Conservation (phyloP, 2,797 vertebrate genomes). For the Enteromius viviparus region DNA sequence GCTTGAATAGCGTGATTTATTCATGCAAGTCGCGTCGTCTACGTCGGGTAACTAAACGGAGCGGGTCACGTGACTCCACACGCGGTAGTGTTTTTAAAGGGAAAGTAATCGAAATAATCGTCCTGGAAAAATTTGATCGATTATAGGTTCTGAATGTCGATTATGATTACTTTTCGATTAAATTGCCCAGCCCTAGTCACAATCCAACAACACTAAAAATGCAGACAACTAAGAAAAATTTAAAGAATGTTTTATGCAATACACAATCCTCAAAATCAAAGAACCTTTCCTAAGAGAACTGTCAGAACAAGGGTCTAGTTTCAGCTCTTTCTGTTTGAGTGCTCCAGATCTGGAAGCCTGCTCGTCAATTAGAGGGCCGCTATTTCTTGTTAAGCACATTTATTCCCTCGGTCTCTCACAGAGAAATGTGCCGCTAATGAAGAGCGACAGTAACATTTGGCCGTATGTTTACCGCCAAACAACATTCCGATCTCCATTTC, state of each 20-base stretch:
- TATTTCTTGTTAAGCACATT: constrained; percentile 48
- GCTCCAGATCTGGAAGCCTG: constrained; percentile 41
- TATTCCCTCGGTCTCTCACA: constrained; percentile 46
- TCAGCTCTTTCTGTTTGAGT: constrained; percentile 34
- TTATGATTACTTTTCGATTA: too few relatives aligned
- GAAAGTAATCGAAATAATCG: too few relatives aligned
- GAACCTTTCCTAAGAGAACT: constrained; percentile 11
- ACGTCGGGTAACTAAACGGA: too few relatives aligned
- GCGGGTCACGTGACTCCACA: too few relatives aligned
- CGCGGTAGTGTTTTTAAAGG: too few relatives aligned
- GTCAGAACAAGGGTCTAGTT: constrained; percentile 50
- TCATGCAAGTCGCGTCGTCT: too few relatives aligned
- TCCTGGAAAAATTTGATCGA: too few relatives aligned
- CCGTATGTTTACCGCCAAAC: constrained; percentile 62
- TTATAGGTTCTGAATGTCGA: too few relatives aligned
- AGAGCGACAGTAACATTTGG: constrained; percentile 53
- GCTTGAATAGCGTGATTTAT: too few relatives aligned
- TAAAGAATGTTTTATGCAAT: not conserved
- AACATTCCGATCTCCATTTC: constrained; percentile 62
- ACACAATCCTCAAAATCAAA: constrained; percentile 28
- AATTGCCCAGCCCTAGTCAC: too few relatives aligned
- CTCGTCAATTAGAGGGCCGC: constrained; percentile 24
- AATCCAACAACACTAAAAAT: not conserved
- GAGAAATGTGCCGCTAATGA: constrained; percentile 59
- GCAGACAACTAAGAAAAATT: not conserved